A percentile compares a stretch with the other conserved stretches of the same genome.
Evolutionary conservation across 2,113 vertebrate genomes (phyloP).

Genomic region (Gopherus evgoodei): DNA sequence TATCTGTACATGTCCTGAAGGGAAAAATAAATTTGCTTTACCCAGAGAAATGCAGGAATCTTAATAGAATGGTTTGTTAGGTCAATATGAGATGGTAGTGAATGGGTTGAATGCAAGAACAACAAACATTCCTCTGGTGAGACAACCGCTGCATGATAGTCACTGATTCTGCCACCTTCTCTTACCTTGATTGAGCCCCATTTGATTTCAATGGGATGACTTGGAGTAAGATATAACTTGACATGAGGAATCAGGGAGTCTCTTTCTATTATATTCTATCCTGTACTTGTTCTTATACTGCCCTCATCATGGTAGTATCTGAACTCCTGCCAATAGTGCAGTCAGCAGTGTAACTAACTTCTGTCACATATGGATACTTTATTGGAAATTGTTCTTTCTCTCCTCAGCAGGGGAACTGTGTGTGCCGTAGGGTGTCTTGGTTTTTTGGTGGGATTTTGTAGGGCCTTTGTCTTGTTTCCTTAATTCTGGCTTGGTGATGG

Average conservation of each 20-base stretch:
- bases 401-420: background rate
- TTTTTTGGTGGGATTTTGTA: too few relatives aligned
- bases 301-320: background rate
- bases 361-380: background rate
- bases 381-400: background rate
- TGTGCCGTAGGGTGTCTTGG: too few relatives aligned
- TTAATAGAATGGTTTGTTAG: background rate
- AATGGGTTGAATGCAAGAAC: background rate
- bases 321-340: background rate
- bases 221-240: background rate
- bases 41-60: background rate
- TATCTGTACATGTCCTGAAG: background rate
- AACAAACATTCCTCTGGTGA: background rate
- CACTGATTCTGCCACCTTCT: background rate
- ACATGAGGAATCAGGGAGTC: background rate
- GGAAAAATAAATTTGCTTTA: background rate
- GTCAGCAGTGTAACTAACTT: background rate
- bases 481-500: too few relatives aligned
- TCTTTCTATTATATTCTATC: background rate
- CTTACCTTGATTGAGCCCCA: background rate
- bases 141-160: too few relatives aligned
- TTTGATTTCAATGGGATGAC: background rate
- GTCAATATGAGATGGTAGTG: background rate
- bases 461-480: background rate
- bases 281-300: background rate